Evolutionary conservation across 1,140 invertebrate genomes (phyloP).

Genomic region (Galleria mellonella): DNA sequence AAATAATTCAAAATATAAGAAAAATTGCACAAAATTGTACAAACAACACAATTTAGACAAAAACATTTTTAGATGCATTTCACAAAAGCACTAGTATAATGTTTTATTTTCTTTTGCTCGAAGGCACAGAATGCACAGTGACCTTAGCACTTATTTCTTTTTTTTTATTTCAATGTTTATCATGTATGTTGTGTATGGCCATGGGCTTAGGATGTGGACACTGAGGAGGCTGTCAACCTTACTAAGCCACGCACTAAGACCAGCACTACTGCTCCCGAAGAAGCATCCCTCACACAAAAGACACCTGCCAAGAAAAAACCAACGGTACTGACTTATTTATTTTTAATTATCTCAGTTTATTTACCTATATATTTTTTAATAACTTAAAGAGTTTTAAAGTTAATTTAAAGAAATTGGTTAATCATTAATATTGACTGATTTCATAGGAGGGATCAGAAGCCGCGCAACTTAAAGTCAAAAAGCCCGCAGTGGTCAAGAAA

Average conservation of each 20-base stretch:
- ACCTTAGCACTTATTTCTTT: not conserved
- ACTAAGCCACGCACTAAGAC: conserved; percentile 63
- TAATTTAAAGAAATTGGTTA: too few species aligned
- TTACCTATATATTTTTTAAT: not conserved
- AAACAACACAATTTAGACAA: not conserved
- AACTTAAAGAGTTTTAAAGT: too few species aligned
- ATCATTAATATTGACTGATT: conserved; percentile 4
- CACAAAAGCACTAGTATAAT: not conserved
- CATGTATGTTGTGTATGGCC: conserved; percentile 11
- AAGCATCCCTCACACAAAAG: conserved; percentile 66
- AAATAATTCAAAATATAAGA: not conserved
- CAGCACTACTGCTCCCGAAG: conserved; percentile 65
- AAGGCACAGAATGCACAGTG: conserved; percentile 2
- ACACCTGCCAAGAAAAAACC: conserved; percentile 64
- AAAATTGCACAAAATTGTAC: not conserved
- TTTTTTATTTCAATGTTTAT: conserved; percentile 3
- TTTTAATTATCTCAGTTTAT: conserved; percentile 54
- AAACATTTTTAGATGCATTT: too few species aligned
- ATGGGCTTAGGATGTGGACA: conserved; percentile 56
- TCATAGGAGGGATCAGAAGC: conserved; percentile 59
- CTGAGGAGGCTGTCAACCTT: conserved; percentile 61
- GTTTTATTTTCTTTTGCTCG: not conserved
- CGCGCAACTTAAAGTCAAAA: conserved; percentile 64
- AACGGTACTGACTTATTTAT: conserved; percentile 48
- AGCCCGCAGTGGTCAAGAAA: conserved; percentile 62